Evolutionary conservation across 1,140 invertebrate species (phyloP), one percentile per base, ranked within the genome.

Genomic region (Mizuhopecten yessoensis): DNA sequence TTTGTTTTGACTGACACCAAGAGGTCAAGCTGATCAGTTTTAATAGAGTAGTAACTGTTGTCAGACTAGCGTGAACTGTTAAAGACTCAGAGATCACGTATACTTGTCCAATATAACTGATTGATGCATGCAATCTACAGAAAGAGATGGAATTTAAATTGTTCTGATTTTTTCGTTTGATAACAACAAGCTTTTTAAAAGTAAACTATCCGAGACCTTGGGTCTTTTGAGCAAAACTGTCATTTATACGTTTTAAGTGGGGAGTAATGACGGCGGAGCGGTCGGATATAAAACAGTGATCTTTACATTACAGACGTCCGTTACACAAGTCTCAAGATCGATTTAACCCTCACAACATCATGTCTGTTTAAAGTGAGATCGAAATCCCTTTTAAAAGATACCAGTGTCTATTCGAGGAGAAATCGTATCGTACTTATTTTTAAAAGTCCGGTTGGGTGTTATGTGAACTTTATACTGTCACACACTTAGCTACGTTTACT

Each of bases 191-290:
- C 57, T 75, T 75, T 39, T 75, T 75, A 75, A 75, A 75, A 75
- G 57, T 75, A 75, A 75, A 75, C 1, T 75, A n/a, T n/a, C 57
- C n/a, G n/a, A 75, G n/a, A 75, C 57, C 57, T 75, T 75, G 57
- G n/a, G 57, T 5, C 17, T 17, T 75, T 75, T 23, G 9, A n/a
- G 1, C 29, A 7, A 7, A 13, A 17, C 29, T 29, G 29, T 75
- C 15, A 75, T 29, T n/a, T 75, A 75, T 75, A 75, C 57, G 5
- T 5, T n/a, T 3, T 75, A 75, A 75, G 57, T 75, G 29, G 5
- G 57, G 57, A 17, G 57, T 75, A 75, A 75, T 75, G 57, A 29
- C 57, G 57, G n/a, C 13, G 36, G 36, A 13, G 5, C 36, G 36
- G 5, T 7, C 36, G 36, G 5, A 39, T 75, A 45, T 75, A 75